A percentile compares a stretch with the other conserved stretches of the same genome.
phyloP scores from a whole-genome alignment of 2,797 vertebrate genomes.

The Anomalospiza imberbis region DNA sequence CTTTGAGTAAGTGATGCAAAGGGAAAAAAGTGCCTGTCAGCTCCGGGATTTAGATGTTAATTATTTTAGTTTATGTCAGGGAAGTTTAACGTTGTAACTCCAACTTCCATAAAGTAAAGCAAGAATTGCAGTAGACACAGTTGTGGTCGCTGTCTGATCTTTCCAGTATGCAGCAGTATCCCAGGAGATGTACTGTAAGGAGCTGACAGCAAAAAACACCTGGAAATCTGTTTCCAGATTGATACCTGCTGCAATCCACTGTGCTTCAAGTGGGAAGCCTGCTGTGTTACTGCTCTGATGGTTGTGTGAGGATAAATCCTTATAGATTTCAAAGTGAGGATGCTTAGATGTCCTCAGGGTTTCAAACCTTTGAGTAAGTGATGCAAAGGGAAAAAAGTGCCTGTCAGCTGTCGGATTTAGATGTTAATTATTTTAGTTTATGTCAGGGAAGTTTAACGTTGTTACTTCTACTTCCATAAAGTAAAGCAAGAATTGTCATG shows the following conservation, averaged over 20 bases:
- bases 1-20: background rate
- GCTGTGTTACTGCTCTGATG: background rate
- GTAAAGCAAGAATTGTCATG: background rate
- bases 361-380: background rate
- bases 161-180: background rate
- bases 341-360: background rate
- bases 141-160: background rate
- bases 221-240: background rate
- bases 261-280: background rate
- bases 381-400: background rate
- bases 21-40: background rate
- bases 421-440: background rate
- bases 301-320: background rate
- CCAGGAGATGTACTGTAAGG: background rate
- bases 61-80: no score
- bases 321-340: background rate
- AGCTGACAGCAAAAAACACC: background rate
- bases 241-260: background rate
- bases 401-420: background rate
- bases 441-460: background rate
- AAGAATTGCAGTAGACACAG: background rate
- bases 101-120: no score
- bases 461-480: background rate
- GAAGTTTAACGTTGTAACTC: no score
- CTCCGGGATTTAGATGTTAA: no score